Percentiles rank a stretch among this genome's conserved stretches.
phyloP scores from a whole-genome alignment of 2,797 vertebrate species.

The Hyperoplus lanceolatus region DNA sequence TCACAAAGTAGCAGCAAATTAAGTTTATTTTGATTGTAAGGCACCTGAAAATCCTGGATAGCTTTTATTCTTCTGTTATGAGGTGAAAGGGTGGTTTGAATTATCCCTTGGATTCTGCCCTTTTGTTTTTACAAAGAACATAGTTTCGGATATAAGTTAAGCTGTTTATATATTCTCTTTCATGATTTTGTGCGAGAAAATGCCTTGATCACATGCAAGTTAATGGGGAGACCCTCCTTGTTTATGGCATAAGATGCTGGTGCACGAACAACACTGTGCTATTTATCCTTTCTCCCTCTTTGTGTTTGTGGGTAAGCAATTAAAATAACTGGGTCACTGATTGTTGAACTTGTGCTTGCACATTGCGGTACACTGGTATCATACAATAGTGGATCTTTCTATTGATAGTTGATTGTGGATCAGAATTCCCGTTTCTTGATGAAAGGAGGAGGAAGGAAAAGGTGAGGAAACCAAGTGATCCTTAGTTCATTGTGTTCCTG shows the following conservation, averaged over 20 bases:
- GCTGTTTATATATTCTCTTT: constrained; percentile 83
- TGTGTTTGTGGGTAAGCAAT: constrained; percentile 86
- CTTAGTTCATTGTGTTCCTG: constrained; percentile 59
- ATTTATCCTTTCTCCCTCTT: constrained; percentile 78
- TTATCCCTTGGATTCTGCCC: constrained; percentile 61
- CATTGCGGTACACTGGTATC: constrained; percentile 65
- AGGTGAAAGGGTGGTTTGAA: constrained; percentile 66
- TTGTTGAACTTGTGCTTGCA: constrained; percentile 80
- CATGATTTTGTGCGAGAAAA: constrained; percentile 80
- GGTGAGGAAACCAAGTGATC: constrained; percentile 57
- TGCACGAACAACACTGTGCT: constrained; percentile 79
- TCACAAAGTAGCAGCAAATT: constrained; percentile 15
- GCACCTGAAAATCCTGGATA: constrained; percentile 59
- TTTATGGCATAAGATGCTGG: constrained; percentile 74
- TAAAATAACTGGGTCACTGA: constrained; percentile 88
- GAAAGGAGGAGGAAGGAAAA: constrained; percentile 45
- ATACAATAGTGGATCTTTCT: constrained; percentile 74
- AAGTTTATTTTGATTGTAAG: constrained; percentile 13
- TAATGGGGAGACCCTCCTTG: constrained; percentile 79
- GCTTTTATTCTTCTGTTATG: constrained; percentile 52
- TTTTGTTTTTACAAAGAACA: constrained; percentile 72
- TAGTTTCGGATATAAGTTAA: constrained; percentile 67
- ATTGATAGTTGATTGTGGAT: constrained; percentile 61
- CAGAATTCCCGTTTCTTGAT: constrained; percentile 58
- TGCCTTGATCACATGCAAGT: constrained; percentile 83